Base-by-base conservation (phyloP, 2,797 vertebrate genomes). In the Esox masquinongy region DNA sequence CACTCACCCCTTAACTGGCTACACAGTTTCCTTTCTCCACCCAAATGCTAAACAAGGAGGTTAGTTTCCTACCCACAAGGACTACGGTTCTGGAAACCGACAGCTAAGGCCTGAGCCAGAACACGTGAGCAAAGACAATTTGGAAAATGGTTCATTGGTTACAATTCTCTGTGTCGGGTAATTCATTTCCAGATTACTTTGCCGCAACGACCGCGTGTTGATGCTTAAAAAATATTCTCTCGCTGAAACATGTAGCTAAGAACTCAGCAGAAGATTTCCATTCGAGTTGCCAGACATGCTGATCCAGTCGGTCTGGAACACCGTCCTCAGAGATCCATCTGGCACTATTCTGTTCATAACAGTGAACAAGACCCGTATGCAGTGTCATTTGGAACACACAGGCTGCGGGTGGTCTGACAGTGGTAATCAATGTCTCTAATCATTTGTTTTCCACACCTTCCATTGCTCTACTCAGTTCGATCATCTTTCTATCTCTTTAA, bases 381-480 rank as follows among this genome's bases (percentile, higher is more conserved):
- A 61, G 2, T 22, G 3, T 61, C 3, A 24, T 61, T 24, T 24
- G 56, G 22, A 24, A 61, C 53, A 3, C 19, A 2, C 19, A 56
- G n/a, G 53, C n/a, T 81, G 84, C 79, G 53, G 53, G 86, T 86
- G 53, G 53, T 80, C 80, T 56, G 50, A 79, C 82, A 84, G 85
- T 22, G 59, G 88, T 92, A 92, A 94, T 86, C 84, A 82, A 83
- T 90, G 90, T 87, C 86, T 90, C 85, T 90, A 84, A 82, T 82
- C 90, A 91, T 89, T 89, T 0, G 53, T 89, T 89, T 90, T 92
- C 93, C 92, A 92, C 87, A 93, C 90, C 77, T 89, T 51, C 31
- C 19, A 8, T 39, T n/a, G 17, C 66, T 36, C 29, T 36, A 19
- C 70, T 88, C 88, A 26, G 72, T 90, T 89, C 80, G 79, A 86